Base-by-base conservation (phyloP, 92 coral and sea anemone genomes). In the Siderastrea siderea region DNA sequence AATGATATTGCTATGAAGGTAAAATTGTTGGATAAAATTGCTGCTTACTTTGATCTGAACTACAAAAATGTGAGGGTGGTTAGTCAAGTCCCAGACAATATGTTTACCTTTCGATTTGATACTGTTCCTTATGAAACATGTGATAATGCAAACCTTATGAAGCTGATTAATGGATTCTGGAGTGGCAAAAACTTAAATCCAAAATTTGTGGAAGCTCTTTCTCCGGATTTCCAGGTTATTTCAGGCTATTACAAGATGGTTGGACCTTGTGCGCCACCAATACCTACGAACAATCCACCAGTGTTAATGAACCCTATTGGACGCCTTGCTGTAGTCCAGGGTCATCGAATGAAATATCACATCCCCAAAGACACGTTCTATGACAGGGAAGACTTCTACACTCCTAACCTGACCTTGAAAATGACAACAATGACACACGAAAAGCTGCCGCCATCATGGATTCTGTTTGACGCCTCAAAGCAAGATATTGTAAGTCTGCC, bases 351-450 rank as follows among this genome's bases (percentile, higher is more conserved):
- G 73, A 68, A 68, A 50, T 68, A 6, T 68, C 73, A 68, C 51
- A 43, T 68, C 38, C 93, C 98, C 47, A 43, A 65, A 1, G 80
- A 87, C 12, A 89, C 93, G 1, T 96, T 95, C 84, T 52, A 76
- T 43, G 99, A 96, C 81, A 62, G 71, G 38, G 94, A 92, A 73
- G 99, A 96, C 58, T 94, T 93, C 8, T 87, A 87, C 81, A 92
- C 98, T 6, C 69, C 91, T 2, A 89, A 93, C 38, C 84, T 96
- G 74, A 85, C 74, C n/a, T 63, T 96, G 72, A 79, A 71, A 1
- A 84, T 95, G 65, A 58, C 64, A 83, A 89, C 89, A 38, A 26
- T 80, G 53, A 87, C 84, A 13, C 88, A 77, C 45, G 45, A 75
- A 12, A 78, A 76, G 15, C 88, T 84, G 3, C 77, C 46, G 5